Conservation (phyloP, 2,888 invertebrate genomes). For the Sesia apiformis region DNA sequence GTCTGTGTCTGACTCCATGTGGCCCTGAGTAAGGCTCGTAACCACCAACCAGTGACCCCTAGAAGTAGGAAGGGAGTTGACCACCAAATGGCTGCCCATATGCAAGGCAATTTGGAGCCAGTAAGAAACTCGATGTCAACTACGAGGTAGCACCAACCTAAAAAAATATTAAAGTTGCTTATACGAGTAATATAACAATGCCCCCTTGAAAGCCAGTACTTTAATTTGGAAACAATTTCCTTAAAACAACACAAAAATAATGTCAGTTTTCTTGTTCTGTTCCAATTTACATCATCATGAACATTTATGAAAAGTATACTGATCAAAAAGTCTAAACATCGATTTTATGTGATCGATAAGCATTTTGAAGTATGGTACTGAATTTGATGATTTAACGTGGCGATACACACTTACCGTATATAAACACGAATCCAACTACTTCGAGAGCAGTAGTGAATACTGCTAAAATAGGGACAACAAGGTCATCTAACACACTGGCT, state of each 20-base stretch:
- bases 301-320: background rate
- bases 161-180: too few relatives aligned
- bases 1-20: constrained; percentile 33
- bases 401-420: constrained; percentile 40
- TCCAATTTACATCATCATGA: too few relatives aligned
- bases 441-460: constrained; percentile 50
- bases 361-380: background rate
- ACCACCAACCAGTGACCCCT: constrained; percentile 60
- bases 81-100: constrained; percentile 57
- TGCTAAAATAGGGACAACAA: constrained; percentile 47
- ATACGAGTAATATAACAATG: too few relatives aligned
- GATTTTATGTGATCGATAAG: background rate
- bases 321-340: background rate
- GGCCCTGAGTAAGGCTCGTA: constrained; percentile 34
- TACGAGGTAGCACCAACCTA: constrained; percentile 54
- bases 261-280: too few relatives aligned
- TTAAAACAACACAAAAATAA: too few relatives aligned
- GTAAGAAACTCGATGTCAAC: constrained; percentile 61
- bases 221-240: too few relatives aligned
- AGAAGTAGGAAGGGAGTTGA: constrained; percentile 41
- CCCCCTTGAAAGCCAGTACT: too few relatives aligned
- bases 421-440: constrained; percentile 58
- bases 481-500: constrained; percentile 45
- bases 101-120: constrained; percentile 42
- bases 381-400: too few relatives aligned